Evolutionary conservation across 2,888 invertebrate genomes (phyloP).

Genomic region (Bhutanitis thaidina): DNA sequence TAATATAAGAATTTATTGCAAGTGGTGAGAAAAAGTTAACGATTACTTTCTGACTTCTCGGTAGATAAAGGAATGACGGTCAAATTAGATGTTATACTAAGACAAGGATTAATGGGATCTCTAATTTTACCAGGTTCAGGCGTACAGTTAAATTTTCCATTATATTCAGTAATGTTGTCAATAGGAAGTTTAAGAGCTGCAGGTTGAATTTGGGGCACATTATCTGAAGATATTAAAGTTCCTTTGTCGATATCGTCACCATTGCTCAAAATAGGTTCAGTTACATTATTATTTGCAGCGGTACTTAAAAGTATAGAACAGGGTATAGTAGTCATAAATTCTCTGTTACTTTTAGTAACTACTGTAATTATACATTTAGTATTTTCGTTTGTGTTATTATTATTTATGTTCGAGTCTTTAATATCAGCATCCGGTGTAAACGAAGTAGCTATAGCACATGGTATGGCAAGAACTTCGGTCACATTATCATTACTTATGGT

Average conservation of each 20-base stretch:
- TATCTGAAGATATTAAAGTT: conserved; percentile 17
- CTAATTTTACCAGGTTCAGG: conserved; percentile 45
- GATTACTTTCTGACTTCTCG: conserved; percentile 24
- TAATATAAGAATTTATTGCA: too few species aligned
- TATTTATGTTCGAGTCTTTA: conserved; percentile 45
- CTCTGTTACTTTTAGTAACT: conserved; percentile 58
- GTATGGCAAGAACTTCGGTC: conserved; percentile 70
- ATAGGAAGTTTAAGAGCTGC: conserved; percentile 39
- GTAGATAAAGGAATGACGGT: conserved; percentile 56
- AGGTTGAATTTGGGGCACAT: conserved; percentile 35
- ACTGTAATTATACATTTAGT: conserved; percentile 71
- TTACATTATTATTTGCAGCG: conserved; percentile 72
- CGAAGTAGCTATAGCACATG: conserved; percentile 73
- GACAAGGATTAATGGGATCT: conserved; percentile 70
- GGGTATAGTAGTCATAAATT: conserved; percentile 71
- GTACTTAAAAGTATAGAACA: conserved; percentile 66
- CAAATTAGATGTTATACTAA: conserved; percentile 54
- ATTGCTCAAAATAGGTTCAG: conserved; percentile 47
- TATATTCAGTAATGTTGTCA: conserved; percentile 25
- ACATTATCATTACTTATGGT: conserved; percentile 59
- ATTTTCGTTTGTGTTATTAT: conserved; percentile 48
- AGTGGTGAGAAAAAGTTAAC: too few species aligned
- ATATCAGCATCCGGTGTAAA: conserved; percentile 69
- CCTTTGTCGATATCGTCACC: conserved; percentile 30
- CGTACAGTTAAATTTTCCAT: conserved; percentile 44